Conservation (phyloP, 2,888 invertebrate genomes). For the Tanytarsus gracilentus region DNA sequence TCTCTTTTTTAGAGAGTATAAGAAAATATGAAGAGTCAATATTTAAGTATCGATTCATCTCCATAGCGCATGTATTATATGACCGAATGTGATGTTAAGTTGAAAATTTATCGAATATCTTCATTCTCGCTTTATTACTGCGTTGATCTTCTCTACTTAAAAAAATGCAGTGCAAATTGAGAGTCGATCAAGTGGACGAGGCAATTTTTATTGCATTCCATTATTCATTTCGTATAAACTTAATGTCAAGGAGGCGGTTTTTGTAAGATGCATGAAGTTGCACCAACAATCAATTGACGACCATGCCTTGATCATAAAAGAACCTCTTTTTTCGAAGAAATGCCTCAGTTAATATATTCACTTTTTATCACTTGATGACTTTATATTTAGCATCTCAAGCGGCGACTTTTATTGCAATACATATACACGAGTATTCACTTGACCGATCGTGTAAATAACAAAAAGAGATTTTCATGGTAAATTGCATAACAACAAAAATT, state of each 20-base stretch:
- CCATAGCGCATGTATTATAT: background rate
- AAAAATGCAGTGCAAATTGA: background rate
- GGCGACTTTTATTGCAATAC: too few relatives aligned
- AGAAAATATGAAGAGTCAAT: conserved; percentile 5
- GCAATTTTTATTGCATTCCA: background rate
- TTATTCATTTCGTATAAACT: too few relatives aligned
- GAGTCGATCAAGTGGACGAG: background rate
- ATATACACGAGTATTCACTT: too few relatives aligned
- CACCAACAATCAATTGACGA: too few relatives aligned
- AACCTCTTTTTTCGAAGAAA: too few relatives aligned
- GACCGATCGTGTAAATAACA: background rate
- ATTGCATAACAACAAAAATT: background rate
- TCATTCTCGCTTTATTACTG: background rate
- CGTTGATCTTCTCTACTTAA: background rate
- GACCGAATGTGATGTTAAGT: background rate
- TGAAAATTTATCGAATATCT: background rate
- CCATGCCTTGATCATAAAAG: too few relatives aligned
- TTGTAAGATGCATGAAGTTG: too few relatives aligned
- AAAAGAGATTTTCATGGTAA: background rate
- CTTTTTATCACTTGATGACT: too few relatives aligned
- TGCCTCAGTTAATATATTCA: too few relatives aligned
- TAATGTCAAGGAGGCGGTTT: too few relatives aligned
- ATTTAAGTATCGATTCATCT: conserved; percentile 21
- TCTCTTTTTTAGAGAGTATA: too few relatives aligned
- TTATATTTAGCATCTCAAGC: too few relatives aligned